Percentiles rank a stretch among this genome's conserved stretches.
Evolutionary conservation across 2,797 vertebrate species (phyloP).

Genomic region (Balearica regulorum): DNA sequence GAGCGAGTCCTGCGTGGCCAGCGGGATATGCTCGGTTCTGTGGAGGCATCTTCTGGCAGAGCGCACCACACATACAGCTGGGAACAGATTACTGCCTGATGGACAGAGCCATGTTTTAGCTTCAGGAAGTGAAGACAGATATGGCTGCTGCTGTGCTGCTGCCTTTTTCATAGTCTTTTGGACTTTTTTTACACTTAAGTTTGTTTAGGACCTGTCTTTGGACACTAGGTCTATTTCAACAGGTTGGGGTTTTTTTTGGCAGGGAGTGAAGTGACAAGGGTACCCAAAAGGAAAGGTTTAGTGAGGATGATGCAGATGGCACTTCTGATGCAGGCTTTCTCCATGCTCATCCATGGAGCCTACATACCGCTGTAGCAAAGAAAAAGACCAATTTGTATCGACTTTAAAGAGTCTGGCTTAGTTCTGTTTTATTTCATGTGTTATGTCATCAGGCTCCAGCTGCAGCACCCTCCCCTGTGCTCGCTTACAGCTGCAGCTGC

Average conservation of each 20-base stretch:
- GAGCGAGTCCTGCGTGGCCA: neutral
- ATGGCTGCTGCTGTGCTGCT: neutral
- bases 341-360: accelerated
- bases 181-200: neutral
- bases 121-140: neutral
- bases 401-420: neutral
- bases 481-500: neutral
- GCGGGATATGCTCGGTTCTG: neutral
- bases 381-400: neutral
- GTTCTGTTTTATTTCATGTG: neutral
- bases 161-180: neutral
- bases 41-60: neutral
- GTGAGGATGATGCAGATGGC: neutral
- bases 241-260: neutral
- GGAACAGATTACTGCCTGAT: neutral
- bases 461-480: neutral
- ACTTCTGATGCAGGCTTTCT: neutral
- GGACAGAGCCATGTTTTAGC: neutral
- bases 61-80: neutral
- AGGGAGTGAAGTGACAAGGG: neutral
- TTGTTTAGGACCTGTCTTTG: neutral
- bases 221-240: neutral
- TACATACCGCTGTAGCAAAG: accelerated
- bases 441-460: neutral
- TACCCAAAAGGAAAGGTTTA: neutral